phyloP scores from a whole-genome alignment of 2,797 vertebrate species.

The Schizopygopsis pylzovi region DNA sequence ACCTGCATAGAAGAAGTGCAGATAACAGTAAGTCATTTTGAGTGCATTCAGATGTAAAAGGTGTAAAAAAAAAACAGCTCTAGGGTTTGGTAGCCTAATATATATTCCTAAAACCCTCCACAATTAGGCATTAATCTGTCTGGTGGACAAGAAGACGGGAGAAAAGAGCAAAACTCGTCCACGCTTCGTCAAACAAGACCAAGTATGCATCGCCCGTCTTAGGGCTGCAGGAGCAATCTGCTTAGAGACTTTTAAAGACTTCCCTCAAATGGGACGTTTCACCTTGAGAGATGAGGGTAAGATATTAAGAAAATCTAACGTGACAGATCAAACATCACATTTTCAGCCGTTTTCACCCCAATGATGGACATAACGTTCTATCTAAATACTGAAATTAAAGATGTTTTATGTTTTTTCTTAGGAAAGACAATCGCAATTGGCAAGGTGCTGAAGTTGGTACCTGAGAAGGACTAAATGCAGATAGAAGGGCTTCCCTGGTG shows the following conservation, averaged over 20 bases:
- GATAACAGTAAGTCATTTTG: slow-evolving; percentile 87
- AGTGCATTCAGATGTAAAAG: neutral
- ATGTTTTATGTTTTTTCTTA: slow-evolving; percentile 62
- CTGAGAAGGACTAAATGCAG: slow-evolving; percentile 95
- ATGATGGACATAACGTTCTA: neutral
- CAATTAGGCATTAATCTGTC: slow-evolving; percentile 95
- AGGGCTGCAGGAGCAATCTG: slow-evolving; percentile 95
- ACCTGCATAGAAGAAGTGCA: slow-evolving; percentile 99
- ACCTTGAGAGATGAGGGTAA: slow-evolving; percentile 97
- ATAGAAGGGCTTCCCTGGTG: slow-evolving; percentile 82
- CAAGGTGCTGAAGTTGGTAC: slow-evolving; percentile 99
- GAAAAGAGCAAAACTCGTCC: slow-evolving; percentile 98
- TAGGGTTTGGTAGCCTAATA: neutral
- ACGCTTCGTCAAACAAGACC: slow-evolving; percentile 98
- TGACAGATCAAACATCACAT: neutral
- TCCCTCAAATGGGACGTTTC: slow-evolving; percentile 98
- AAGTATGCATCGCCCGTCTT: slow-evolving; percentile 97
- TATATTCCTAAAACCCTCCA: slow-evolving; percentile 1
- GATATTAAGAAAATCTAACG: slow-evolving; percentile 4
- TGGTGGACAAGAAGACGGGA: slow-evolving; percentile 98
- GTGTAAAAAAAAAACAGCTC: neutral
- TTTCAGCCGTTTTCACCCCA: neutral
- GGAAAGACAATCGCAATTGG: slow-evolving; percentile 99
- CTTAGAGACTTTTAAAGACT: slow-evolving; percentile 99
- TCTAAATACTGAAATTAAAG: neutral